These are phyloP conservation scores for Eulemur rufifrons DNA, from an alignment of 2,113 vertebrate genomes.

Conservation along the genomic window DNA sequence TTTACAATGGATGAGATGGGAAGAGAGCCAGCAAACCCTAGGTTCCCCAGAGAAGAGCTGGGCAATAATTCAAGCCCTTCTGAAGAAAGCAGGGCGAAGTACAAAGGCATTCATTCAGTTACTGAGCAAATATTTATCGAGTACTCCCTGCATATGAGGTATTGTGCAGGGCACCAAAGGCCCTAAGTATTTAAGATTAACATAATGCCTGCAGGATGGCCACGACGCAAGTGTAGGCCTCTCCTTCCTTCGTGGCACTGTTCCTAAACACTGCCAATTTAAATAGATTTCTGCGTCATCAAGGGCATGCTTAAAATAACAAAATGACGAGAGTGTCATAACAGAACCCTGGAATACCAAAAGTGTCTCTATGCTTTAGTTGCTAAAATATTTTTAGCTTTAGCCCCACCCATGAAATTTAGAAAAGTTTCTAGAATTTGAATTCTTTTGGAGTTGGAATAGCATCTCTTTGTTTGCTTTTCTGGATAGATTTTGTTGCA, in stretches of 20 bases:
- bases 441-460: neutral
- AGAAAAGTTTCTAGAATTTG: conserved; percentile 17
- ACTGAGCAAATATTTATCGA: conserved; percentile 34
- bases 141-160: neutral
- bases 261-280: conserved; percentile 27
- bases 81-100: neutral
- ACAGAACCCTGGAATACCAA: neutral
- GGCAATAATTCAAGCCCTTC: conserved; percentile 34
- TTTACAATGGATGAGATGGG: neutral
- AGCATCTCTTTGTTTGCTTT: neutral
- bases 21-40: neutral
- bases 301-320: conserved; percentile 59
- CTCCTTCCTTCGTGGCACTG: neutral
- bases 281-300: conserved; percentile 42
- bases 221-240: neutral
- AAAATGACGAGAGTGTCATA: conserved; percentile 17
- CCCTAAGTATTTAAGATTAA: neutral
- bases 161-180: neutral
- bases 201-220: neutral
- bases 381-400: conserved; percentile 51
- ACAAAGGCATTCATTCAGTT: conserved; percentile 7
- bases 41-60: conserved; percentile 9
- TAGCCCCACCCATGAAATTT: neutral
- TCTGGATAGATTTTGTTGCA: neutral
- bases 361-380: neutral